Evolutionary conservation across 2,113 vertebrate species (phyloP).

Genomic region (Pteropus alecto): DNA sequence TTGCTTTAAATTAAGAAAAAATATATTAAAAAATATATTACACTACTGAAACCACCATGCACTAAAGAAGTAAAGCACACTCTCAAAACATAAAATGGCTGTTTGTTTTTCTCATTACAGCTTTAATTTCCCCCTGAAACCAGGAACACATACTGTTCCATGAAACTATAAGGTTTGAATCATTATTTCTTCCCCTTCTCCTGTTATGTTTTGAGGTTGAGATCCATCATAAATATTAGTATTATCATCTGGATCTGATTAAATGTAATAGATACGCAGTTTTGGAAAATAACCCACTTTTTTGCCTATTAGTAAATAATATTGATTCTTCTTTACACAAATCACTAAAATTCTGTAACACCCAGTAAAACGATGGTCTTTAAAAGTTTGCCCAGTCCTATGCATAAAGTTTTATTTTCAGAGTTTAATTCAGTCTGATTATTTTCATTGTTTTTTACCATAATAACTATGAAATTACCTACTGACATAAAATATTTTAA

Average conservation of each 20-base stretch:
- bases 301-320: slow-evolving; percentile 67
- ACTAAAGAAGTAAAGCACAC: not conserved
- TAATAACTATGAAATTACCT: slow-evolving; percentile 60
- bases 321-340: slow-evolving; percentile 52
- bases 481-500: slow-evolving; percentile 63
- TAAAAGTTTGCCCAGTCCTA: slow-evolving; percentile 30
- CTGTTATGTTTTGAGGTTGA: slow-evolving; percentile 24
- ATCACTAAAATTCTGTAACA: slow-evolving; percentile 60
- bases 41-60: not conserved
- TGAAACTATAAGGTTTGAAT: not conserved
- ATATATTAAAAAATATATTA: not conserved
- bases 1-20: not conserved
- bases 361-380: slow-evolving; percentile 62
- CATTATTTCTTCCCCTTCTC: slow-evolving; percentile 23
- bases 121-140: slow-evolving; percentile 49
- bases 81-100: not conserved
- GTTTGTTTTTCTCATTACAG: slow-evolving; percentile 33
- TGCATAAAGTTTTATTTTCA: slow-evolving; percentile 54
- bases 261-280: slow-evolving; percentile 35
- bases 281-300: slow-evolving; percentile 47
- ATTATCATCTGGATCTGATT: slow-evolving; percentile 37
- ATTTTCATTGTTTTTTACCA: slow-evolving; percentile 55
- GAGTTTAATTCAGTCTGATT: slow-evolving; percentile 50
- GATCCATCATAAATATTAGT: slow-evolving; percentile 41
- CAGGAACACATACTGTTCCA: not conserved